A percentile compares a stretch with the other conserved stretches of the same genome.
Conservation (phyloP, 2,113 vertebrate species). For the Callipepla squamata region DNA sequence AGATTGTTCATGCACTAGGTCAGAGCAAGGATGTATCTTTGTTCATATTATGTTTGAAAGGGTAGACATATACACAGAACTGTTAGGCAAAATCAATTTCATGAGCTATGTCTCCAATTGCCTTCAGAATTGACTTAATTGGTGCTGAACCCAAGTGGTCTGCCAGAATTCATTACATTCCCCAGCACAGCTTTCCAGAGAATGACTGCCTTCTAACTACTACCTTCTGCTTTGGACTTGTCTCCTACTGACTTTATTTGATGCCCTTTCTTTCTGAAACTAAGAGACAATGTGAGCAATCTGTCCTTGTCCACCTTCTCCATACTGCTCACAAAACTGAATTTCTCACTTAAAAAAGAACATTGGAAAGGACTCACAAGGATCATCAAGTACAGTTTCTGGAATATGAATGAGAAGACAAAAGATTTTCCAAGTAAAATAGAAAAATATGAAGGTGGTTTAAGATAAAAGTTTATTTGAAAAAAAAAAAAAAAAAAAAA, state of each 20-base stretch:
- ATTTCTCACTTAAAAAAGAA: not conserved
- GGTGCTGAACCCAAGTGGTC: not conserved
- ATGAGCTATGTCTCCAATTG: not conserved
- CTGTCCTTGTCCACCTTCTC: not conserved
- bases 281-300: too few relatives aligned
- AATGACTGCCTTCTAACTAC: not conserved
- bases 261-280: not conserved
- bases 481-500: too few relatives aligned
- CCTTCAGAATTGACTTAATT: not conserved
- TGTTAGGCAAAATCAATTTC: not conserved
- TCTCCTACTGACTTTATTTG: not conserved
- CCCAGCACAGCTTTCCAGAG: not conserved
- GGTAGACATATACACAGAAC: not conserved
- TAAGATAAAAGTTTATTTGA: too few relatives aligned
- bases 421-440: too few relatives aligned
- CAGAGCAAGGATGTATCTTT: not conserved
- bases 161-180: not conserved
- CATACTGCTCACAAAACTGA: rapidly evolving
- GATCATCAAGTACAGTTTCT: too few relatives aligned
- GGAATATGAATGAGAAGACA: too few relatives aligned
- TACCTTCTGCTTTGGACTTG: not conserved
- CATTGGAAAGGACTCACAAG: too few relatives aligned
- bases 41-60: not conserved
- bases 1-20: not conserved
- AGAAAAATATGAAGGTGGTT: too few relatives aligned